These are phyloP conservation scores for Neotoxoptera formosana DNA, from an alignment of 1,140 invertebrate genomes.

Conservation along the genomic window DNA sequence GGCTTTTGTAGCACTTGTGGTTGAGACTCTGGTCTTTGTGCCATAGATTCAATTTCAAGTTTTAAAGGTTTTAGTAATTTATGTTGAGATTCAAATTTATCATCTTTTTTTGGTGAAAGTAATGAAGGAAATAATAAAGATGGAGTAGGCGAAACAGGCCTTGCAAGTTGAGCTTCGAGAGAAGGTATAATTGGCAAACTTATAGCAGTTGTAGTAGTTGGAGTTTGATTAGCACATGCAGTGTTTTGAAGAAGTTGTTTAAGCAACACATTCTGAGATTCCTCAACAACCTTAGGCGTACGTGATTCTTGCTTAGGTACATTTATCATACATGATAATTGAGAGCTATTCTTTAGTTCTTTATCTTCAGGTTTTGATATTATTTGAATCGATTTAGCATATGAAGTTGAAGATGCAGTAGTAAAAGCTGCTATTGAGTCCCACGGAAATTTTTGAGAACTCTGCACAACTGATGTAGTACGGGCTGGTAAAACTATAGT, in stretches of 20 bases:
- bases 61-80: slow-evolving; percentile 31
- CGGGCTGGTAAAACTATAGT: slow-evolving; percentile 48
- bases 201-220: slow-evolving; percentile 63
- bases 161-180: slow-evolving; percentile 75
- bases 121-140: slow-evolving; percentile 65
- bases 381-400: slow-evolving; percentile 53
- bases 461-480: slow-evolving; percentile 48
- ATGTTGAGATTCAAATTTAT: slow-evolving; percentile 11
- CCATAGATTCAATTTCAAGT: neutral
- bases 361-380: slow-evolving; percentile 50
- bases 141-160: slow-evolving; percentile 72
- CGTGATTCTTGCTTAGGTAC: slow-evolving; percentile 20
- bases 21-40: slow-evolving; percentile 30
- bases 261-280: slow-evolving; percentile 87
- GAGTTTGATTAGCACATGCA: slow-evolving; percentile 69
- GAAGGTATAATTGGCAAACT: slow-evolving; percentile 71
- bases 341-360: slow-evolving; percentile 42
- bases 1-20: neutral
- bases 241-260: slow-evolving; percentile 91
- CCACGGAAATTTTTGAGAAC: slow-evolving; percentile 44
- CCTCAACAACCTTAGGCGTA: slow-evolving; percentile 65
- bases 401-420: slow-evolving; percentile 32
- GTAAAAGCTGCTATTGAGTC: slow-evolving; percentile 30
- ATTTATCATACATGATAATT: slow-evolving; percentile 29
- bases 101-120: slow-evolving; percentile 58